Conservation (phyloP, 2,888 invertebrate species). For the Luffia ferchaultella region DNA sequence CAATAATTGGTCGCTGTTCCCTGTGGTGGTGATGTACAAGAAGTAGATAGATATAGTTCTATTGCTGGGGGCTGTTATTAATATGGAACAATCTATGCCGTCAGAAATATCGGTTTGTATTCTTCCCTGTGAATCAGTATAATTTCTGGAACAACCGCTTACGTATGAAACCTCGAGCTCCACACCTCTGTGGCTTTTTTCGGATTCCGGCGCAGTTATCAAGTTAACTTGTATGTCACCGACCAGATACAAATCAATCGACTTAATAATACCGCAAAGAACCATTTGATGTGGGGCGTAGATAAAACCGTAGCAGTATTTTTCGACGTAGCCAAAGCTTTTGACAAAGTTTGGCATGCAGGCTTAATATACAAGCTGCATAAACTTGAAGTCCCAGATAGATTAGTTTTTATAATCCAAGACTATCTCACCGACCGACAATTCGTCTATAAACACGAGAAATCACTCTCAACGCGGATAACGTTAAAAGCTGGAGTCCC, state of each 20-base stretch:
- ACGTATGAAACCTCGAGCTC: slow-evolving; percentile 67
- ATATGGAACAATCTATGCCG: slow-evolving; percentile 66
- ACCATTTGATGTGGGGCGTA: neutral
- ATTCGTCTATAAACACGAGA: too few relatives aligned
- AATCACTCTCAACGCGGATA: too few relatives aligned
- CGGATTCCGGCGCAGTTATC: slow-evolving; percentile 29
- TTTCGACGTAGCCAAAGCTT: too few relatives aligned
- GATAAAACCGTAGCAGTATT: too few relatives aligned
- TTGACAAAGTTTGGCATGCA: too few relatives aligned
- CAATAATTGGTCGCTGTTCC: slow-evolving; percentile 33
- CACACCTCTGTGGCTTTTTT: slow-evolving; percentile 64
- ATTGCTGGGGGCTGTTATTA: slow-evolving; percentile 71
- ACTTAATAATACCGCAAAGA: slow-evolving; percentile 28
- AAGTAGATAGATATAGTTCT: slow-evolving; percentile 76
- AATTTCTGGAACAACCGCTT: slow-evolving; percentile 69
- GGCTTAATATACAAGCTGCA: too few relatives aligned
- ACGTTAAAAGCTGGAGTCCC: too few relatives aligned
- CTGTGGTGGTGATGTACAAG: slow-evolving; percentile 17
- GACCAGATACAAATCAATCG: slow-evolving; percentile 33
- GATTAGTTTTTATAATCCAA: too few relatives aligned
- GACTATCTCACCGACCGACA: too few relatives aligned
- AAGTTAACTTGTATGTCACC: slow-evolving; percentile 30
- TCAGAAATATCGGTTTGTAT: slow-evolving; percentile 44
- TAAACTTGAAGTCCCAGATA: too few relatives aligned
- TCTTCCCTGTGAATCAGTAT: slow-evolving; percentile 72